Evolutionary conservation across 2,888 invertebrate species (phyloP).

Genomic region (Gisinianus flammeolus): DNA sequence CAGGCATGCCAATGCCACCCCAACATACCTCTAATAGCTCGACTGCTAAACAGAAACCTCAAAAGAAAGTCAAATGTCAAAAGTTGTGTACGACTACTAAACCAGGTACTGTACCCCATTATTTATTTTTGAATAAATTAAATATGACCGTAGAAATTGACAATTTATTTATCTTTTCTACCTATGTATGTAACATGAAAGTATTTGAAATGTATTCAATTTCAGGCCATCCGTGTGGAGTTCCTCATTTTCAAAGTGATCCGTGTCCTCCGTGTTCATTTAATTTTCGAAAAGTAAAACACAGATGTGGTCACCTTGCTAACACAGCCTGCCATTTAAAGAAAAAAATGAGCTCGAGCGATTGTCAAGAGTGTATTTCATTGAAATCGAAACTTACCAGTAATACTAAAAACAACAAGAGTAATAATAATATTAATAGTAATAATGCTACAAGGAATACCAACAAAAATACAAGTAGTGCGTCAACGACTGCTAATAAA

Average conservation of each 20-base stretch:
- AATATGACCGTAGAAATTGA: neutral
- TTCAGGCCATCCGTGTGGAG: neutral
- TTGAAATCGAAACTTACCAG: neutral
- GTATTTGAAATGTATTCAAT: neutral
- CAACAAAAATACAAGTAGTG: neutral
- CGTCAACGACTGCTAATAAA: neutral
- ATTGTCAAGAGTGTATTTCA: neutral
- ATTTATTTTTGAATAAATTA: no score
- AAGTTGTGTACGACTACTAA: neutral
- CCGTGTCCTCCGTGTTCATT: neutral
- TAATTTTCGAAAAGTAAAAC: neutral
- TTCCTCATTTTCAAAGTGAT: neutral
- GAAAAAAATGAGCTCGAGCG: neutral
- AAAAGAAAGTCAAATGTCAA: neutral
- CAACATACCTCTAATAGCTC: neutral
- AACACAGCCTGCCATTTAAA: neutral
- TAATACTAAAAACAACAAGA: neutral
- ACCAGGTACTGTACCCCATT: neutral
- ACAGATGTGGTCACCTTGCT: neutral
- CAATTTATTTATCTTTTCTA: neutral
- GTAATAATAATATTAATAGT: neutral
- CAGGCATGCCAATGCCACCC: neutral
- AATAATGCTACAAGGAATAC: neutral
- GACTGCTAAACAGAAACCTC: neutral
- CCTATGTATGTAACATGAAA: neutral